phyloP scores from a whole-genome alignment of 2,888 invertebrate species.

The Campoletis raptor region DNA sequence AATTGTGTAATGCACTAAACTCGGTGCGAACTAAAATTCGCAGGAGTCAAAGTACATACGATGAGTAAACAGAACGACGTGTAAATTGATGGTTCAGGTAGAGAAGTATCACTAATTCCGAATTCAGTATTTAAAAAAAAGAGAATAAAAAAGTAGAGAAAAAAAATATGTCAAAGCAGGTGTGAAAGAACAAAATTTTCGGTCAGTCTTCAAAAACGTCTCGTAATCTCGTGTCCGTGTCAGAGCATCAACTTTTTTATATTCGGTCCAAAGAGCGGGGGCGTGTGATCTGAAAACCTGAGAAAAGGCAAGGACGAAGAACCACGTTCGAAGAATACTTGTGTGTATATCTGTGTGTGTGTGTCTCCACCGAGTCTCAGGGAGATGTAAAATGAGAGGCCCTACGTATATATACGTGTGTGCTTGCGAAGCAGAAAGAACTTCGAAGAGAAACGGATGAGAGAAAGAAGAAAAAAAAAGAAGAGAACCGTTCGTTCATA shows the following conservation, averaged over 20 bases:
- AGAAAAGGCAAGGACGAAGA: slow-evolving; percentile 44
- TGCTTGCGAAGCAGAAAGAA: slow-evolving; percentile 38
- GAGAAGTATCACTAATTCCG: neutral
- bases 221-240: slow-evolving; percentile 9
- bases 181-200: slow-evolving; percentile 54
- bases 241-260: slow-evolving; percentile 36
- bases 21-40: neutral
- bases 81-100: neutral
- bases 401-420: slow-evolving; percentile 12
- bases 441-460: slow-evolving; percentile 58
- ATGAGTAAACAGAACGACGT: neutral
- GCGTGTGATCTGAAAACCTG: slow-evolving; percentile 36
- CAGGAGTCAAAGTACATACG: neutral
- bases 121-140: slow-evolving; percentile 34
- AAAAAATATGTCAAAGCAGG: slow-evolving; percentile 17
- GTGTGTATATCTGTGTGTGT: neutral
- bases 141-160: neutral
- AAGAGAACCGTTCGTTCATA: slow-evolving; percentile 78
- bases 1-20: neutral
- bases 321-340: slow-evolving; percentile 20
- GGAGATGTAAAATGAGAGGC: slow-evolving; percentile 52
- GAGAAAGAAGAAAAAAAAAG: slow-evolving; percentile 17
- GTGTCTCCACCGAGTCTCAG: slow-evolving; percentile 31
- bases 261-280: slow-evolving; percentile 35
- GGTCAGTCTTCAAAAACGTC: slow-evolving; percentile 18